Evolutionary conservation across 1,140 invertebrate species (phyloP), one percentile per base, ranked within the genome.

Genomic region (Maniola jurtina): DNA sequence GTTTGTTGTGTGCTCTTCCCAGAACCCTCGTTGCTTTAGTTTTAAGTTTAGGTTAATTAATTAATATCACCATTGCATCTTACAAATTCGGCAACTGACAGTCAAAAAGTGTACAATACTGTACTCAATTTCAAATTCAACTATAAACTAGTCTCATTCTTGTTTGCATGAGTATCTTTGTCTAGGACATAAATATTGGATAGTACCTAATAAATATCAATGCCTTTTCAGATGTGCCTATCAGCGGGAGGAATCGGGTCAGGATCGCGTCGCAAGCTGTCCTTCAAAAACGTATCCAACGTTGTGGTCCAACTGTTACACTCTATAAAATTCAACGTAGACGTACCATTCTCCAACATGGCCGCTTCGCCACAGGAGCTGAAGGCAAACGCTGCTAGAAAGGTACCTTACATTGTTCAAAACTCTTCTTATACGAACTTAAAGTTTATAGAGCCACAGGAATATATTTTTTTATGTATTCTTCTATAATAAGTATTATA

Each of bases 301-400:
- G 96, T 97, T 64, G 96, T 98, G 13, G 95, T 98, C 66, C 96
- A 97, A 80, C 91, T 98, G 56, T 93, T 98, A 55, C 96, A 97
- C 88, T 96, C 96, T 14, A 97, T 98, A 76, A 97, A 97, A 86
- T 98, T 97, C 88, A 97, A 96, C 66, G 96, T 97, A 74, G 97
- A 97, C 81, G 96, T 97, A 55, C 97, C 97, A 0, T 98, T 98
- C 88, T 96, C 96, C 59, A 97, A 98, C 86, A 97, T 98, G 91
- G 94, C 96, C 59, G 94, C 95, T 40, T 93, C 92, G 15, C 91
- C 92, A 5, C 90, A 92, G 63, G 93, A 94, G 50, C 83, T 93
- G 36, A 94, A 94, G 79, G 91, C 92, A 40, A 93, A 93, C 64
- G 92, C 92, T 64, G 92, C 93, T 34, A 91, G 93, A 78, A 94